Conservation (phyloP, 2,888 invertebrate species). For the Hydroisotoma schaefferi region DNA sequence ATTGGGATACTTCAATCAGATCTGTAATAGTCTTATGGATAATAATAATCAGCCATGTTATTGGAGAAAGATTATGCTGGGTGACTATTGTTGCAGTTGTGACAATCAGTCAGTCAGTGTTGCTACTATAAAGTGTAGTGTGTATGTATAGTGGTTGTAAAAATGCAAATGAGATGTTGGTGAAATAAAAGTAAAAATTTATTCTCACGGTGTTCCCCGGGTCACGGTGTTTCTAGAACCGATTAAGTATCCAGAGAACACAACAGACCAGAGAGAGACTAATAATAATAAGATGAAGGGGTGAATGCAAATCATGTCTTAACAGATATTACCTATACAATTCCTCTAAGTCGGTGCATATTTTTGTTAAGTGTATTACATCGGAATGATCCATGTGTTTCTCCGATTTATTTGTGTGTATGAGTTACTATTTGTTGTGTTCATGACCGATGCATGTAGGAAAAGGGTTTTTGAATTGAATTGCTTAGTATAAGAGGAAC, state of each 20-base stretch:
- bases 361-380: neutral
- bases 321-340: neutral
- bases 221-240: constrained; percentile 23
- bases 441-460: too few relatives aligned
- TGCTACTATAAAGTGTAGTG: too few relatives aligned
- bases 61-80: neutral
- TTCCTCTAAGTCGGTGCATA: neutral
- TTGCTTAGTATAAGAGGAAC: too few relatives aligned
- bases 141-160: too few relatives aligned
- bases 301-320: constrained; percentile 31
- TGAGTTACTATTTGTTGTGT: neutral
- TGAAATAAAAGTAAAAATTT: constrained; percentile 34
- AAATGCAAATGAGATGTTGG: constrained; percentile 41
- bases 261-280: neutral
- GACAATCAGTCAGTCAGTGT: too few relatives aligned
- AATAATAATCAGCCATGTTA: too few relatives aligned
- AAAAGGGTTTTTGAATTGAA: too few relatives aligned
- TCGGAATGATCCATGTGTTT: neutral
- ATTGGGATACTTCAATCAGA: too few relatives aligned
- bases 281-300: constrained; percentile 22
- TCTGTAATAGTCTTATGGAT: too few relatives aligned
- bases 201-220: constrained; percentile 13
- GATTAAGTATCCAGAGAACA: constrained; percentile 28
- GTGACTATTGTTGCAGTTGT: constrained; percentile 9
- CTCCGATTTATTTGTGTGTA: neutral